Base-by-base conservation (phyloP, 2,888 invertebrate genomes). In the Boloria euphrosyne region DNA sequence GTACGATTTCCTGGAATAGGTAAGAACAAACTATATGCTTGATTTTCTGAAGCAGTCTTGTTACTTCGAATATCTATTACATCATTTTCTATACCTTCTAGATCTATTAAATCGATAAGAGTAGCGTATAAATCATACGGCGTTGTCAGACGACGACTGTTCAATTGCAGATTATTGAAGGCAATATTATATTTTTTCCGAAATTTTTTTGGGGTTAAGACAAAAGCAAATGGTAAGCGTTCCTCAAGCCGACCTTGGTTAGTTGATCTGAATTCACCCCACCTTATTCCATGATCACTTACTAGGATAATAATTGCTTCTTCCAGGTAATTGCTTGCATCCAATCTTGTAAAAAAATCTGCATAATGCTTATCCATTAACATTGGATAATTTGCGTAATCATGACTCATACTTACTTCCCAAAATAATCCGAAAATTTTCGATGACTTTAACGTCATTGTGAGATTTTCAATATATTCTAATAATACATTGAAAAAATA, bases 271-370 rank as follows among this genome's bases (percentile, higher is more conserved):
- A 97, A 96, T 2, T 90, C 89, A 0, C 97, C 98, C 94, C 95
- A 97, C 68, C 98, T 92, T 71, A 97, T 94, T 0, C 98, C 98
- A 78, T 98, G 98, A 80, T 98, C 98, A 80, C 97, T 97, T 90
- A 97, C 92, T 13, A 96, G 82, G 47, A 97, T 84, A 18, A 95
- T 68, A n/a, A 94, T 92, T 0, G 96, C 96, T 22, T 94, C 90
- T 60, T 95, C 93, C 27, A 96, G 83, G 52, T 93, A 83, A 0
- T 92, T 89, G 0, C 85, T 78, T 0, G 79, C 68, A 47, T 93
- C 79, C 69, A 95, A 75, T 59, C 89, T 78, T 52, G 82, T 79
- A 47, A 97, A 82, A 73, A 96, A 90, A 1, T 89, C 75, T 60
- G 86, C 76, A 76, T 95, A 94, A 44, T 93, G 84, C 0, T 90